Conservation (phyloP, 2,888 invertebrate genomes). For the Drosophila nr. perissopoda region DNA sequence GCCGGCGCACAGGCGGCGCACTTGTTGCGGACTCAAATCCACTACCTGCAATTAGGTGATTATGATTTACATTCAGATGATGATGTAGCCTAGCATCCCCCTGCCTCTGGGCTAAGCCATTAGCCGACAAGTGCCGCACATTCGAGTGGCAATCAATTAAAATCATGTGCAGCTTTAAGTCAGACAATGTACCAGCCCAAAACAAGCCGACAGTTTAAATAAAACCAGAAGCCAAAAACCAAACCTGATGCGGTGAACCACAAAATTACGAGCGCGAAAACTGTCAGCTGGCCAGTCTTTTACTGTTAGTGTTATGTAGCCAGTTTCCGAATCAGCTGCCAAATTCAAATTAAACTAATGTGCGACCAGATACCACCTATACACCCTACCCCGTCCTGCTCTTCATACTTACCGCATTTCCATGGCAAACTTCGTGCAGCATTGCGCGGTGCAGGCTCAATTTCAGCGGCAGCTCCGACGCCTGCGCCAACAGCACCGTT, state of each 20-base stretch:
- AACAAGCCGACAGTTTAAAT: slow-evolving; percentile 48
- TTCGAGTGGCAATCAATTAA: slow-evolving; percentile 74
- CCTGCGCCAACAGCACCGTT: slow-evolving; percentile 68
- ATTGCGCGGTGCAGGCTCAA: slow-evolving; percentile 74
- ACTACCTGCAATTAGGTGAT: slow-evolving; percentile 71
- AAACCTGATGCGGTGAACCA: slow-evolving; percentile 66
- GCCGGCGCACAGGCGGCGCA: slow-evolving; percentile 79
- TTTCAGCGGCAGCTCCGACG: slow-evolving; percentile 59
- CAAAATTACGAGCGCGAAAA: slow-evolving; percentile 77
- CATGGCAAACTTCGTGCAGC: slow-evolving; percentile 81
- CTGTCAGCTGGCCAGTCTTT: slow-evolving; percentile 61
- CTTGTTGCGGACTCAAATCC: slow-evolving; percentile 83
- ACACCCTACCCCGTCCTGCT: not conserved
- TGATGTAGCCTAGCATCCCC: not conserved
- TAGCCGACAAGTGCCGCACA: slow-evolving; percentile 65
- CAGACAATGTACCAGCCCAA: not conserved
- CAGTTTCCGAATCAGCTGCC: slow-evolving; percentile 50
- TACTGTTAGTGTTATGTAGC: slow-evolving; percentile 21
- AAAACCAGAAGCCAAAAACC: slow-evolving; percentile 41
- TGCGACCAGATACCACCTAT: slow-evolving; percentile 17
- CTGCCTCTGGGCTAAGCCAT: slow-evolving; percentile 32
- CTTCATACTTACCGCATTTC: slow-evolving; percentile 57
- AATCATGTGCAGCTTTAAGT: slow-evolving; percentile 60
- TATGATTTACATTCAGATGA: slow-evolving; percentile 35
- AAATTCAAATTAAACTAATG: slow-evolving; percentile 80